Conservation (phyloP, 2,888 invertebrate species). For the Nycteola revayana region DNA sequence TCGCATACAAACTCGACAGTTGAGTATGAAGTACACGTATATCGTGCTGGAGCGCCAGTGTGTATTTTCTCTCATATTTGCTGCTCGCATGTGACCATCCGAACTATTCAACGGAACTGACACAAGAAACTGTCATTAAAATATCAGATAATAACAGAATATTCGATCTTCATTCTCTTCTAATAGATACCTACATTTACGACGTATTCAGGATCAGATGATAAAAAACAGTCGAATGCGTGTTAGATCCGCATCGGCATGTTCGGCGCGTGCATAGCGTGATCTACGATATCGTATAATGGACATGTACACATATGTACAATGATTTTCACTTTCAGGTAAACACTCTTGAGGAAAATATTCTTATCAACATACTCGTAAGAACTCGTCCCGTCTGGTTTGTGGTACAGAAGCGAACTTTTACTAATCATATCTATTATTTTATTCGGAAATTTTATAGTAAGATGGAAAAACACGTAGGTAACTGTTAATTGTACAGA, state of each 20-base stretch:
- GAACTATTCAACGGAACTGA: conserved; percentile 74
- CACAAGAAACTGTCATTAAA: conserved; percentile 72
- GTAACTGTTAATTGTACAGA: no score
- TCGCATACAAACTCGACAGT: conserved; percentile 27
- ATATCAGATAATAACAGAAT: conserved; percentile 63
- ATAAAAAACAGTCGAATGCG: conserved; percentile 40
- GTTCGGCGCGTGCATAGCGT: conserved; percentile 48
- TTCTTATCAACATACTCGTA: conserved; percentile 12
- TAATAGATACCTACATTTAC: conserved; percentile 44
- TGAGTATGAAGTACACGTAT: conserved; percentile 34
- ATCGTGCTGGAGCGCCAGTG: conserved; percentile 47
- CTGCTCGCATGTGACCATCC: conserved; percentile 71
- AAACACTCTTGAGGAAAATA: conserved; percentile 29
- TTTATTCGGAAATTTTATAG: no score
- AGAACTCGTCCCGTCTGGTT: neutral
- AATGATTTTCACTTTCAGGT: conserved; percentile 73
- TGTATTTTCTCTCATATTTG: conserved; percentile 58
- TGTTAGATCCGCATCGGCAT: conserved; percentile 36
- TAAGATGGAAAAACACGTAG: no score
- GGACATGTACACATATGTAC: conserved; percentile 43
- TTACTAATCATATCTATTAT: no score
- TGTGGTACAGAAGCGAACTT: no score
- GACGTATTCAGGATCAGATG: conserved; percentile 38
- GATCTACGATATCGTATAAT: conserved; percentile 36
- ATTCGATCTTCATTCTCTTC: conserved; percentile 48